These are phyloP conservation scores for Acanthurus tractus DNA, from an alignment of 2,797 vertebrate genomes.

Conservation along the genomic window DNA sequence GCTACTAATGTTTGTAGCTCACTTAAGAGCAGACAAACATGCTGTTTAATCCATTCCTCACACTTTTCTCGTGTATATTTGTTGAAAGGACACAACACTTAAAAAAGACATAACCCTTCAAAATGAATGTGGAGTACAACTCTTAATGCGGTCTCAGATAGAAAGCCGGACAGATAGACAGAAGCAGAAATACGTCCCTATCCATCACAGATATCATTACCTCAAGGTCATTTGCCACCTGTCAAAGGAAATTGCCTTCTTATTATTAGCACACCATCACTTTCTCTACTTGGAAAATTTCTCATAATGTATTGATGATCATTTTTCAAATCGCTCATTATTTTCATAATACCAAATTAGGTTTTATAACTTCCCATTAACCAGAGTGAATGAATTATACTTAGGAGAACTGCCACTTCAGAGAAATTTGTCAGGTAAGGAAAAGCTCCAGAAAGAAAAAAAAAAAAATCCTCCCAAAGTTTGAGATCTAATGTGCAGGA, in stretches of 20 bases:
- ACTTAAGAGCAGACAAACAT: background rate
- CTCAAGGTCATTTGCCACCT: constrained; percentile 52
- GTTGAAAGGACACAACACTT: background rate
- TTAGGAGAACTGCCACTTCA: constrained; percentile 32
- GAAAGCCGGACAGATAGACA: background rate
- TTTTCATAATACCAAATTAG: constrained; percentile 69
- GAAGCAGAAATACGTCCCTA: constrained; percentile 21
- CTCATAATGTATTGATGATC: constrained; percentile 60
- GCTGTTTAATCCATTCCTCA: background rate
- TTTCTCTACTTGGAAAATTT: constrained; percentile 59
- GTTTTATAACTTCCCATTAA: constrained; percentile 59
- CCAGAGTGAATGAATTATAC: constrained; percentile 36
- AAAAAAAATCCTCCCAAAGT: constrained; percentile 14
- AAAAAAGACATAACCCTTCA: background rate
- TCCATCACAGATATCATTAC: constrained; percentile 39
- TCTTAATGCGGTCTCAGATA: background rate
- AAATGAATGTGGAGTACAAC: background rate
- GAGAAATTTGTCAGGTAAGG: constrained; percentile 34
- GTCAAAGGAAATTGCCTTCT: constrained; percentile 56
- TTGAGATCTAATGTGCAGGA: constrained; percentile 50
- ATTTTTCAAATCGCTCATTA: constrained; percentile 57
- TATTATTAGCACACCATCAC: constrained; percentile 59
- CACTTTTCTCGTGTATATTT: background rate
- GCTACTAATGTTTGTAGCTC: background rate
- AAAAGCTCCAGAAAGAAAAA: constrained; percentile 17